Evolutionary conservation across 2,888 invertebrate species (phyloP).

Genomic region (Acanthosepion esculentum): DNA sequence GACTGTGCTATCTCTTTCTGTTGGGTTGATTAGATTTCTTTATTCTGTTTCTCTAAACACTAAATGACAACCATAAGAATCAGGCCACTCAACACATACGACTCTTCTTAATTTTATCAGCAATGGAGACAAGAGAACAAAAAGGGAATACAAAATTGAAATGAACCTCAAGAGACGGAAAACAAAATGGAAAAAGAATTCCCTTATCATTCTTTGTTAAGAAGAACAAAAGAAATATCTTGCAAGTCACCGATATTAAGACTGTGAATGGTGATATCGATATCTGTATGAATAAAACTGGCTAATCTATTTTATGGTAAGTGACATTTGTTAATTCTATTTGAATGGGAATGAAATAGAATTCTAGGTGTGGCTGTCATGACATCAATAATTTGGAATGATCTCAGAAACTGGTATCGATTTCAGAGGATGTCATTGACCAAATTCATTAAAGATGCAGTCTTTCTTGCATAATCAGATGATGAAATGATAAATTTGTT

Average conservation of each 20-base stretch:
- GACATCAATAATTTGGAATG: neutral
- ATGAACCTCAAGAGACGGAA: neutral
- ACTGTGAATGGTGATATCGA: neutral
- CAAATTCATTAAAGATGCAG: neutral
- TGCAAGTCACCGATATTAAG: neutral
- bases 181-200: neutral
- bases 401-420: neutral
- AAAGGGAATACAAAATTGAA: neutral
- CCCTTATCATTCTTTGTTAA: neutral
- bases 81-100: neutral
- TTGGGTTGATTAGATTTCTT: neutral
- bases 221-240: slow-evolving; percentile 5
- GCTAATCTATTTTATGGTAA: neutral
- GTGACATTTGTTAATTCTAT: neutral
- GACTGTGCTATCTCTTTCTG: neutral
- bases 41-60: neutral
- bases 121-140: neutral
- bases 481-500: neutral
- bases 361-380: neutral
- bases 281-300: neutral
- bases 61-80: neutral
- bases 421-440: neutral
- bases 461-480: too few relatives aligned
- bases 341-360: neutral
- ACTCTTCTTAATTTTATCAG: neutral